Evolutionary conservation across 2,113 vertebrate species (phyloP).

Genomic region (Axis porcinus): DNA sequence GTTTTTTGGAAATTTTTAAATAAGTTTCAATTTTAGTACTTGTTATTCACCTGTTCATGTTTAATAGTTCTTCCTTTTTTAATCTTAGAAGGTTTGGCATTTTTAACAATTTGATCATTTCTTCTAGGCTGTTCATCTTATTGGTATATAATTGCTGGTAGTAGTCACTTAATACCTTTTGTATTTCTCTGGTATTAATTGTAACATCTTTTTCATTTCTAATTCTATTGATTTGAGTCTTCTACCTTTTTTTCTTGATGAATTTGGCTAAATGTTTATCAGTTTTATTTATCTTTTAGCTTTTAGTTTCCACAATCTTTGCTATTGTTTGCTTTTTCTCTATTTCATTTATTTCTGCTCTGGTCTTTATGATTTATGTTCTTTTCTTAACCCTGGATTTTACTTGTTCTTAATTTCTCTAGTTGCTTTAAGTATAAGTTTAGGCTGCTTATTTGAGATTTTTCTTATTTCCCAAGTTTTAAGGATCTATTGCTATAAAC

Average conservation of each 20-base stretch:
- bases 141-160: not conserved
- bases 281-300: not conserved
- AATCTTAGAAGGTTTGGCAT: not conserved
- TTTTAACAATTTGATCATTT: not conserved
- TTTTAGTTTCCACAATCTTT: not conserved
- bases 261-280: not conserved
- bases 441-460: not conserved
- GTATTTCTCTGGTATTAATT: not conserved
- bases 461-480: not conserved
- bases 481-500: not conserved
- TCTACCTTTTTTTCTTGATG: not conserved
- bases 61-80: not conserved
- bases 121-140: not conserved
- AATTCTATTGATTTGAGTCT: not conserved
- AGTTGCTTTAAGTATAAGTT: not conserved
- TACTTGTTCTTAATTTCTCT: not conserved
- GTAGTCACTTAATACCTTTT: not conserved
- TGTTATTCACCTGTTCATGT: not conserved
- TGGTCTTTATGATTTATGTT: not conserved
- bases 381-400: not conserved
- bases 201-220: not conserved
- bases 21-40: not conserved
- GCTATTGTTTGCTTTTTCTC: not conserved
- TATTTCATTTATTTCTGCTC: not conserved
- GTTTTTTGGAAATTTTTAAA: not conserved